phyloP scores from a whole-genome alignment of 2,888 invertebrate genomes.

The Polyommatus iphigenia region DNA sequence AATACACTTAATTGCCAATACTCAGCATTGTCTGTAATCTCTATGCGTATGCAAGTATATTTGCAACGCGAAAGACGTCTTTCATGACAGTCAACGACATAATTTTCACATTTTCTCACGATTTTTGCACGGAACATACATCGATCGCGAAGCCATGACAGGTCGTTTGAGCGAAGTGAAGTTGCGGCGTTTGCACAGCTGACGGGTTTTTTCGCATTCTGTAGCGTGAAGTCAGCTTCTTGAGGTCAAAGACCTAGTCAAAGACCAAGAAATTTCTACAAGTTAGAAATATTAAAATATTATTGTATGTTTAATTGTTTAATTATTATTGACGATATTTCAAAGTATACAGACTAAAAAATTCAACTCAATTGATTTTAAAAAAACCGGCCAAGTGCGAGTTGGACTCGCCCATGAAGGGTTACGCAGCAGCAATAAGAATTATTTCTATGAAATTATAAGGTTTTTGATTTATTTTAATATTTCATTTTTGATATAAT shows the following conservation, averaged over 20 bases:
- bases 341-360: too few species aligned
- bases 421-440: too few species aligned
- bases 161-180: constrained; percentile 69
- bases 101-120: constrained; percentile 71
- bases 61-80: constrained; percentile 47
- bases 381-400: too few species aligned
- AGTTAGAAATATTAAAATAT: too few species aligned
- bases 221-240: constrained; percentile 57
- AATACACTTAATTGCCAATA: constrained; percentile 62
- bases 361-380: too few species aligned
- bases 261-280: constrained; percentile 39
- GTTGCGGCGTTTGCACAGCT: constrained; percentile 65
- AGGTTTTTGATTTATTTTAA: too few species aligned
- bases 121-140: constrained; percentile 64
- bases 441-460: too few species aligned
- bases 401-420: too few species aligned
- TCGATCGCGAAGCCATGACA: constrained; percentile 78
- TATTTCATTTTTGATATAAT: too few species aligned
- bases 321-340: too few species aligned
- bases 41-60: constrained; percentile 52
- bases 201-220: constrained; percentile 65
- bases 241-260: constrained; percentile 66
- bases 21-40: constrained; percentile 56
- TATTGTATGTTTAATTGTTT: too few species aligned
- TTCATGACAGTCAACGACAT: constrained; percentile 61